A percentile compares a stretch with the other conserved stretches of the same genome.
These are phyloP conservation scores for Mechanitis mazaeus DNA, from an alignment of 2,888 invertebrate species.

Conservation along the genomic window DNA sequence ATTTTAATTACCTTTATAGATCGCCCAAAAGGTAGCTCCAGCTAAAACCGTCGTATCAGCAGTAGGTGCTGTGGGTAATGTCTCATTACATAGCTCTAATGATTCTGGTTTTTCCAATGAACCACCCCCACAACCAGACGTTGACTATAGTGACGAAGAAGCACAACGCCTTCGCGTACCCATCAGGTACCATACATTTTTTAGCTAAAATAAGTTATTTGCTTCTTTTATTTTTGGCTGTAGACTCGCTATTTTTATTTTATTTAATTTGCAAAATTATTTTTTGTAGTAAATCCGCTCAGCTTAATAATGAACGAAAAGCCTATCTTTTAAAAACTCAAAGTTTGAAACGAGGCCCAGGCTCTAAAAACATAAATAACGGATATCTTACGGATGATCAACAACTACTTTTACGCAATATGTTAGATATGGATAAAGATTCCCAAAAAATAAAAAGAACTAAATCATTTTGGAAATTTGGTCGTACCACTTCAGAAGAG, in stretches of 20 bases:
- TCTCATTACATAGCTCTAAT: conserved; percentile 92
- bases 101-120: conserved; percentile 95
- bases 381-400: conserved; percentile 77
- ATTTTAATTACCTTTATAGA: conserved; percentile 36
- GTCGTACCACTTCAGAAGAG: conserved; percentile 82
- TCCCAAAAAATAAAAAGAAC: conserved; percentile 85
- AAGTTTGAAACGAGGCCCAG: conserved; percentile 65
- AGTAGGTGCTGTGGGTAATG: conserved; percentile 79
- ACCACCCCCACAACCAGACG: conserved; percentile 90
- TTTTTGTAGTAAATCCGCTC: conserved; percentile 65
- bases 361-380: conserved; percentile 50
- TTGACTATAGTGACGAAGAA: conserved; percentile 94
- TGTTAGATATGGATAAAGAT: conserved; percentile 76
- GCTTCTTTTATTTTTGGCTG: conserved; percentile 28
- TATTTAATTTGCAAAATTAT: conserved; percentile 31
- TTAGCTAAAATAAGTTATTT: conserved; percentile 10
- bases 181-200: conserved; percentile 70
- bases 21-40: conserved; percentile 65
- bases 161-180: conserved; percentile 79
- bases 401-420: conserved; percentile 69
- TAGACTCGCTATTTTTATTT: conserved; percentile 36
- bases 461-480: conserved; percentile 91
- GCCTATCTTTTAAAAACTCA: conserved; percentile 70
- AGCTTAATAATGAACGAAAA: conserved; percentile 54
- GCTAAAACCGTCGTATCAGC: conserved; percentile 67